Base-by-base conservation (phyloP, 2,888 invertebrate species). In the Serrognathus titanus region DNA sequence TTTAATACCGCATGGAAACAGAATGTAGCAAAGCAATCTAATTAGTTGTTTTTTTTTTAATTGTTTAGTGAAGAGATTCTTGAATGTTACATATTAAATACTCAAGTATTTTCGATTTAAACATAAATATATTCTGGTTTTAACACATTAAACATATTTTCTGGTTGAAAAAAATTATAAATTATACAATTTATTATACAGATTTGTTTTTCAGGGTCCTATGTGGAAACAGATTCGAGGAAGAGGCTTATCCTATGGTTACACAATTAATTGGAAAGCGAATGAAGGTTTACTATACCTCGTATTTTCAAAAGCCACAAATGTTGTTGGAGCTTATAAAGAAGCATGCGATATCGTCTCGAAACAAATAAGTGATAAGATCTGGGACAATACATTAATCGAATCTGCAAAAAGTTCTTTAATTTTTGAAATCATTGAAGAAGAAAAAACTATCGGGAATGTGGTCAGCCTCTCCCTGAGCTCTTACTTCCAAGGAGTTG, bases 191-290 rank as follows among this genome's bases (percentile, higher is more conserved):
- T n/a, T n/a, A n/a, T n/a, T n/a, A n/a, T n/a, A n/a, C n/a, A n/a
- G n/a, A n/a, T n/a, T n/a, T n/a, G 9, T 16, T 39, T 13, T 66
- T n/a, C 75, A 89, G 88, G 94, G 94, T 50, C 93, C 94, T 24
- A 86, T 94, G 86, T 94, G 92, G 92, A 85, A 87, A 51, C 84
- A 89, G 74, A 89, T 96, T 62, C 83, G 96, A 65, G 95, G 95
- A 39, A 85, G 87, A 69, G 95, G 95, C 0, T 83, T 92, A 51
- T 86, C 94, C 0, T 96, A 96, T 77, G 83, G 87, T 51, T 94
- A 90, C 78, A 82, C 82, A 66, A 83, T 90, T 67, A 78, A 80
- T 52, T 74, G 85, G 24, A 80, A 83, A 62, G 82, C 82, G 3
- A 82, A 86, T 71, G 87, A 90, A 76, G 90, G 89, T 2, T 78